A percentile compares a stretch with the other conserved stretches of the same genome.
Evolutionary conservation across 2,888 invertebrate genomes (phyloP).

Genomic region (Melanargia galathea): DNA sequence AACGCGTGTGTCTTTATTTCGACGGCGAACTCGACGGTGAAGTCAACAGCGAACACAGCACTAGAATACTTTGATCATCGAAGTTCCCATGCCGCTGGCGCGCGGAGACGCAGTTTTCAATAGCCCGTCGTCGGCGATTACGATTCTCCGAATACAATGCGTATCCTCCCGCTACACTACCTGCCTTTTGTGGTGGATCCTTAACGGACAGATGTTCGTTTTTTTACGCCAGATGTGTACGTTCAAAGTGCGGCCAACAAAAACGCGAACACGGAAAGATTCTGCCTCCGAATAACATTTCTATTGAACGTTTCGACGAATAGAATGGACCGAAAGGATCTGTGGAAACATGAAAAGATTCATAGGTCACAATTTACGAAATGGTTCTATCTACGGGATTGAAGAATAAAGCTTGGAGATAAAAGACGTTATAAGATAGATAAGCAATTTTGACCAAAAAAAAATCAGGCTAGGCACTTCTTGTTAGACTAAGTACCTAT

Average conservation of each 20-base stretch:
- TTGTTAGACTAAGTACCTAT: too few species aligned
- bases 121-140: constrained; percentile 43
- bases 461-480: too few species aligned
- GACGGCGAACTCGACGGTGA: background rate
- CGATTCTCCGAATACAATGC: constrained; percentile 44
- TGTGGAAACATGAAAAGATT: constrained; percentile 1
- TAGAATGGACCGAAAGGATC: constrained; percentile 18
- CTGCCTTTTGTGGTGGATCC: constrained; percentile 51
- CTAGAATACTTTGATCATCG: background rate
- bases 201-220: constrained; percentile 51
- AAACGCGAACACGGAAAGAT: constrained; percentile 39
- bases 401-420: background rate
- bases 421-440: too few species aligned
- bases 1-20: background rate
- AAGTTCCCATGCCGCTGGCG: constrained; percentile 23
- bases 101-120: constrained; percentile 40
- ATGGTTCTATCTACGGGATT: constrained; percentile 5
- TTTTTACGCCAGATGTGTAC: constrained; percentile 48
- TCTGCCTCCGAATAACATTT: constrained; percentile 35
- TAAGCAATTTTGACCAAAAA: too few species aligned
- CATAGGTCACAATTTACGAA: constrained; percentile 18
- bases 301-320: constrained; percentile 41
- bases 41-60: background rate
- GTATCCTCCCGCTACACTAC: constrained; percentile 45
- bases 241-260: constrained; percentile 43